Conservation (phyloP, 2,113 vertebrate species). For the Plotosus lineatus region DNA sequence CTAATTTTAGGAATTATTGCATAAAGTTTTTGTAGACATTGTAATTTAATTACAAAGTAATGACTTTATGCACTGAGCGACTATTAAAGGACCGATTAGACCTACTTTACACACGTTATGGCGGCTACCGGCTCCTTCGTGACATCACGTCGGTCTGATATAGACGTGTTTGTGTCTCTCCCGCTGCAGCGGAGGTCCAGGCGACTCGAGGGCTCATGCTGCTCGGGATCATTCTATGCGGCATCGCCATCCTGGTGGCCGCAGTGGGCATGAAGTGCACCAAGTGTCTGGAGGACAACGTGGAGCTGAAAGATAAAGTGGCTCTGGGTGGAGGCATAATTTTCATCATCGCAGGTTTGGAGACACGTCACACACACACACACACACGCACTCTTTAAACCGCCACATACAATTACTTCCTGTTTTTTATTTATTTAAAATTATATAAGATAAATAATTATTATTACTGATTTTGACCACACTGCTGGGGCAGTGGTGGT, state of each 20-base stretch:
- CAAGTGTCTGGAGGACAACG: slow-evolving; percentile 81
- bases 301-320: slow-evolving; percentile 83
- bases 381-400: not conserved
- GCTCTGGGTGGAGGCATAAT: slow-evolving; percentile 81
- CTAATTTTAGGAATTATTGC: too few species aligned
- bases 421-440: too few species aligned
- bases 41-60: too few species aligned
- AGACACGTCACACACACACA: not conserved
- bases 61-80: too few species aligned
- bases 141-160: not conserved
- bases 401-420: too few species aligned
- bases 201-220: slow-evolving; percentile 90
- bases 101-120: not conserved
- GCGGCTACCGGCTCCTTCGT: not conserved
- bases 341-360: slow-evolving; percentile 83
- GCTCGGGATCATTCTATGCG: slow-evolving; percentile 75
- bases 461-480: too few species aligned
- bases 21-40: too few species aligned
- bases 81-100: too few species aligned
- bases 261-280: slow-evolving; percentile 89
- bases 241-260: slow-evolving; percentile 74
- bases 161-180: not conserved
- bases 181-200: slow-evolving; percentile 76
- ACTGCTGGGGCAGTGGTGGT: too few species aligned
- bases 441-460: too few species aligned